Evolutionary conservation across 2,113 vertebrate species (phyloP).

Genomic region (Emydocephalus ijimae): DNA sequence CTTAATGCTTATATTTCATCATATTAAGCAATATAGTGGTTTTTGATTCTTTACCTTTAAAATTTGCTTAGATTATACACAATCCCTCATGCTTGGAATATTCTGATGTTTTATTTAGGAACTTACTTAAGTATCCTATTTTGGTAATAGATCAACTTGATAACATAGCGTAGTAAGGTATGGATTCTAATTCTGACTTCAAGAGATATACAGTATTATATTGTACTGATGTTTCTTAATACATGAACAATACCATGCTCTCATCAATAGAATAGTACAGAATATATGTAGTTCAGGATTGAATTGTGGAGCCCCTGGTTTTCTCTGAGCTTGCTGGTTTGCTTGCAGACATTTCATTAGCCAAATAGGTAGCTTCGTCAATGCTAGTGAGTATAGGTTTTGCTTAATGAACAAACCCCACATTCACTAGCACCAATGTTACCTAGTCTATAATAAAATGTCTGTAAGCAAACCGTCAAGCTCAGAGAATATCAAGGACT

Average conservation of each 20-base stretch:
- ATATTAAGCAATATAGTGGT: background rate
- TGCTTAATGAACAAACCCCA: too few relatives aligned
- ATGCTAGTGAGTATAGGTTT: background rate
- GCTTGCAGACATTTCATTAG: background rate
- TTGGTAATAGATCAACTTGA: accelerated
- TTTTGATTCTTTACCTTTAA: background rate
- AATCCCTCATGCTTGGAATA: background rate
- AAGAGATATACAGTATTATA: background rate
- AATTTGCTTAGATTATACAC: background rate
- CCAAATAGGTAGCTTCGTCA: background rate
- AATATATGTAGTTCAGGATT: background rate
- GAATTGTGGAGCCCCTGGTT: background rate
- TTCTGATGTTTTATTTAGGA: background rate
- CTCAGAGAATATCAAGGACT: background rate
- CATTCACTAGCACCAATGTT: too few relatives aligned
- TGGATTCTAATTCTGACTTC: background rate
- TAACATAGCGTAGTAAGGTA: background rate
- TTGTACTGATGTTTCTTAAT: background rate
- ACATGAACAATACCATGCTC: background rate
- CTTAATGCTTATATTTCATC: background rate
- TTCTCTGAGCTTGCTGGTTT: background rate
- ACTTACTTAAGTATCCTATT: background rate
- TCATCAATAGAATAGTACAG: background rate
- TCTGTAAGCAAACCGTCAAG: background rate
- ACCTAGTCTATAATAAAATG: background rate